phyloP scores from a whole-genome alignment of 2,797 vertebrate species.

The Pseudochaenichthys georgianus region DNA sequence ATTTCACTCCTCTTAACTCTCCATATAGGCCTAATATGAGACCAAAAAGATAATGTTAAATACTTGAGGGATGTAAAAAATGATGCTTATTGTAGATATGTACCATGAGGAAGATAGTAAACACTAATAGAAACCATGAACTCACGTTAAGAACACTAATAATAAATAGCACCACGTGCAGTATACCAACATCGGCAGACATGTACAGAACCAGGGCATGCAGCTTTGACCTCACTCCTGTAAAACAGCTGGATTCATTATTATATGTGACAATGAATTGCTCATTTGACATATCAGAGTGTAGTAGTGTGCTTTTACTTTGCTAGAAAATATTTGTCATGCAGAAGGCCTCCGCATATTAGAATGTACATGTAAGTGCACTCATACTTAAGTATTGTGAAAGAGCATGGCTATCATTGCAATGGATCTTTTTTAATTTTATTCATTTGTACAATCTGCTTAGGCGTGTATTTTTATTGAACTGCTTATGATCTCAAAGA shows the following conservation, averaged over 20 bases:
- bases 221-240: slow-evolving; percentile 62
- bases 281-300: slow-evolving; percentile 65
- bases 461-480: slow-evolving; percentile 78
- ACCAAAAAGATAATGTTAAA: slow-evolving; percentile 76
- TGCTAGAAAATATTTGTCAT: slow-evolving; percentile 70
- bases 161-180: slow-evolving; percentile 47
- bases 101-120: slow-evolving; percentile 65
- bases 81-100: slow-evolving; percentile 75
- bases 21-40: slow-evolving; percentile 63
- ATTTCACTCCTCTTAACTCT: slow-evolving; percentile 65
- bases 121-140: slow-evolving; percentile 64
- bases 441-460: slow-evolving; percentile 75
- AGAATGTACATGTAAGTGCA: slow-evolving; percentile 81
- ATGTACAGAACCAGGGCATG: slow-evolving; percentile 65
- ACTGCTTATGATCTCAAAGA: slow-evolving; percentile 70
- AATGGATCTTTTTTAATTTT: slow-evolving; percentile 48
- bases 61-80: slow-evolving; percentile 68
- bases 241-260: slow-evolving; percentile 52
- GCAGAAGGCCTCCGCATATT: slow-evolving; percentile 67
- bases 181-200: slow-evolving; percentile 58
- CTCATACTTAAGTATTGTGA: slow-evolving; percentile 77
- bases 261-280: slow-evolving; percentile 59
- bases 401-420: slow-evolving; percentile 77
- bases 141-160: slow-evolving; percentile 48
- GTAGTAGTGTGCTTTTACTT: slow-evolving; percentile 76